Percentiles rank a stretch among this genome's conserved stretches.
Evolutionary conservation across 2,888 invertebrate species (phyloP).

Genomic region (Tupiocoris notatus): DNA sequence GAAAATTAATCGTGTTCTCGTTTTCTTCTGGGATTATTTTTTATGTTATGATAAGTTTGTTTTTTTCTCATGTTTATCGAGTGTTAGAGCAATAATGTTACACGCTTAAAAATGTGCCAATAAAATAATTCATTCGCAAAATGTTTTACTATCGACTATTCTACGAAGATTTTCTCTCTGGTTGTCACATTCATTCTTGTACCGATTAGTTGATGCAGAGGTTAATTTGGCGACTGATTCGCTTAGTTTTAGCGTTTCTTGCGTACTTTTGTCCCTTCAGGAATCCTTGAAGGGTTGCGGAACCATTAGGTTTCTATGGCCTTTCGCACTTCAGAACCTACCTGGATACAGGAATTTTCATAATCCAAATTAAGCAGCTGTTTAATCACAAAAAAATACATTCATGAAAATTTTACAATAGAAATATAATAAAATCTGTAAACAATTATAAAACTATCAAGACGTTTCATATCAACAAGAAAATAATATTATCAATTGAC

Average conservation of each 20-base stretch:
- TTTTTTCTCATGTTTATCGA: background rate
- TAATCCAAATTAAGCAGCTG: too few relatives aligned
- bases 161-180: too few relatives aligned
- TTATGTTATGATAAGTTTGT: background rate
- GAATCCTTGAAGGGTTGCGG: too few relatives aligned
- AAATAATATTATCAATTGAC: background rate
- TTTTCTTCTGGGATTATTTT: background rate
- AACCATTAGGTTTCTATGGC: too few relatives aligned
- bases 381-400: too few relatives aligned
- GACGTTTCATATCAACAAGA: background rate
- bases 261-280: too few relatives aligned
- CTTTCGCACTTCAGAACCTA: too few relatives aligned
- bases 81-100: background rate
- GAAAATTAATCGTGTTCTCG: background rate
- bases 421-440: background rate
- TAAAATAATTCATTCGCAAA: background rate
- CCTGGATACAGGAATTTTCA: too few relatives aligned
- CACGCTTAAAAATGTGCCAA: background rate
- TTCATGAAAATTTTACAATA: background rate
- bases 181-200: too few relatives aligned
- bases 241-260: too few relatives aligned
- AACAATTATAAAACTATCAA: background rate
- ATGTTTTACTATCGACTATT: background rate
- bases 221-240: too few relatives aligned
- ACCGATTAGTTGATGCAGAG: too few relatives aligned